These are phyloP conservation scores for Neopelma chrysocephalum DNA, from an alignment of 2,797 vertebrate species.

Conservation along the genomic window DNA sequence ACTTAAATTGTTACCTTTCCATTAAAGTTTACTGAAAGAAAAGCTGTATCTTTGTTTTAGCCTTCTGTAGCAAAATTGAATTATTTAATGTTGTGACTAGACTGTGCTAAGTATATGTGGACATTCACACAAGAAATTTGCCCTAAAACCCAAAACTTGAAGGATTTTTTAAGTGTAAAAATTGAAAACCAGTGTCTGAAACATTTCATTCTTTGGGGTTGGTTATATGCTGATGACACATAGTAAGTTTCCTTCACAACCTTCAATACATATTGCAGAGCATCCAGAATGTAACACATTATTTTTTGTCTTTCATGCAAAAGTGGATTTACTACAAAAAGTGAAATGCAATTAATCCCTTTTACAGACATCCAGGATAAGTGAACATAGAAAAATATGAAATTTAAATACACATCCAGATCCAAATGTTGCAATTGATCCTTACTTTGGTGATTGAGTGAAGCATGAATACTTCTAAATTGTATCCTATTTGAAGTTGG, in stretches of 20 bases:
- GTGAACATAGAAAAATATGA: neutral
- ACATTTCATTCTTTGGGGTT: neutral
- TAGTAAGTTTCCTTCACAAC: neutral
- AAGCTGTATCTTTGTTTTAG: neutral
- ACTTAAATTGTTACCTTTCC: neutral
- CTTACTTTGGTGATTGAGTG: neutral
- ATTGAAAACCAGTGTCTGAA: neutral
- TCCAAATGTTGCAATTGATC: slow-evolving; percentile 6
- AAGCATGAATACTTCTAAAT: slow-evolving; percentile 16
- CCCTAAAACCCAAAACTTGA: neutral
- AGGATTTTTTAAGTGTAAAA: neutral
- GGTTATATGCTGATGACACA: neutral
- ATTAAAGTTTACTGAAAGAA: slow-evolving; percentile 1
- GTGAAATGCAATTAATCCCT: slow-evolving; percentile 38
- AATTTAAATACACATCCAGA: slow-evolving; percentile 21
- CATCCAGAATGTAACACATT: neutral
- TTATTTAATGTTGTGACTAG: neutral
- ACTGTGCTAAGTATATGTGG: neutral
- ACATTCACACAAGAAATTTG: neutral
- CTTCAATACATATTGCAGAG: neutral
- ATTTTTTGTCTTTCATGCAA: slow-evolving; percentile 31
- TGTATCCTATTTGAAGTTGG: slow-evolving; percentile 9
- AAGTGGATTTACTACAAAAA: slow-evolving; percentile 36
- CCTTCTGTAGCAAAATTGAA: neutral
- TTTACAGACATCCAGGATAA: slow-evolving; percentile 16